phyloP scores from a whole-genome alignment of 1,140 invertebrate species.

The Coenobita brevimanus region DNA sequence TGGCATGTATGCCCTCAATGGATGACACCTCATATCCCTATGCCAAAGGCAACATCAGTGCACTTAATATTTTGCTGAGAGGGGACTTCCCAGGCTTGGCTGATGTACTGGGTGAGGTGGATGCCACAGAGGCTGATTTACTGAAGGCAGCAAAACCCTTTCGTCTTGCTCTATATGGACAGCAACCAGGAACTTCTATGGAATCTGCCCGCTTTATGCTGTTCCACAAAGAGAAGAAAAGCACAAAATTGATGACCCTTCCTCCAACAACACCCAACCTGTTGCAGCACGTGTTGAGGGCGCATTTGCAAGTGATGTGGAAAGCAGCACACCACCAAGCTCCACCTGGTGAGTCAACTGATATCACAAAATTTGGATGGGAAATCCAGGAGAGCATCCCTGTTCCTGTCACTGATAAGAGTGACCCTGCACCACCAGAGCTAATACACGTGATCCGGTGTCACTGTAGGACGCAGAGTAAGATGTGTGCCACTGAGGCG shows the following conservation, averaged over 20 bases:
- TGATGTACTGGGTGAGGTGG: neutral
- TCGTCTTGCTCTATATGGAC: neutral
- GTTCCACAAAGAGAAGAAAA: neutral
- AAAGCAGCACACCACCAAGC: neutral
- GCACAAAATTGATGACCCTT: neutral
- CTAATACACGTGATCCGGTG: no score
- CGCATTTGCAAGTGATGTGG: neutral
- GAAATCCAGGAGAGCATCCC: neutral
- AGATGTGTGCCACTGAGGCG: neutral
- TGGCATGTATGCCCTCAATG: no score
- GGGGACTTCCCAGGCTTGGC: neutral
- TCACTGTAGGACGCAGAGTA: neutral
- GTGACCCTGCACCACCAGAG: neutral
- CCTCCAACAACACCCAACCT: neutral
- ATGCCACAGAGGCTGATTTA: no score
- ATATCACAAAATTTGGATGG: constrained; percentile 15
- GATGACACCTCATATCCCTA: neutral
- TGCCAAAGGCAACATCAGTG: neutral
- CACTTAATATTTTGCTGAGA: neutral
- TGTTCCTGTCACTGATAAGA: neutral
- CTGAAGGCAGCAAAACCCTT: neutral
- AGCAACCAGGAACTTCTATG: no score
- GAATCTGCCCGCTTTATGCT: neutral
- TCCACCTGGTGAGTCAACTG: neutral
- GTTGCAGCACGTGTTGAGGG: no score